phyloP scores from a whole-genome alignment of 2,113 vertebrate genomes.

The Chauna torquata region DNA sequence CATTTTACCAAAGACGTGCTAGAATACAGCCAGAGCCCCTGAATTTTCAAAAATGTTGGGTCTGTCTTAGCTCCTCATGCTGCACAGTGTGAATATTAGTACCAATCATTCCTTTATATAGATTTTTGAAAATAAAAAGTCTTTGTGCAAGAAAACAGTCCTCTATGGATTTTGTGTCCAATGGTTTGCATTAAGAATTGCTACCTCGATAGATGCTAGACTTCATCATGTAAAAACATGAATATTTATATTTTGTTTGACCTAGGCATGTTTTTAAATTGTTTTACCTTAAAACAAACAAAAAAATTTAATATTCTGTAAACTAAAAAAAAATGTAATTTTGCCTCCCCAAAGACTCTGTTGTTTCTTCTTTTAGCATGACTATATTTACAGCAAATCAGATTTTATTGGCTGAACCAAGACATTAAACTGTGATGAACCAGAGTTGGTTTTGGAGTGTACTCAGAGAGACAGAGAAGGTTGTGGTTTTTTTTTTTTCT shows the following conservation, averaged over 20 bases:
- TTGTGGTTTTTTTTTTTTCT: background rate
- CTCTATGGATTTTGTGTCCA: background rate
- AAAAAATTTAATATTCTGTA: background rate
- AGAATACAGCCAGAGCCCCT: background rate
- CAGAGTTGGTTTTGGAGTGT: rapidly evolving
- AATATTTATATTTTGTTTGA: background rate
- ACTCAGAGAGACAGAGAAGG: background rate
- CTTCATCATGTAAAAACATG: background rate
- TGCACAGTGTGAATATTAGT: background rate
- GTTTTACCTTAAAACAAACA: background rate
- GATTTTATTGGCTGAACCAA: background rate
- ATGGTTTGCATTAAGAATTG: background rate
- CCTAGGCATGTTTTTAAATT: background rate
- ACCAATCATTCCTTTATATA: background rate
- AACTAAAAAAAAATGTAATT: background rate
- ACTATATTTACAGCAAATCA: background rate
- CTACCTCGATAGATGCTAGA: background rate
- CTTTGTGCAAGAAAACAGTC: background rate
- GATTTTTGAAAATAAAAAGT: background rate
- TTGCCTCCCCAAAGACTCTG: background rate
- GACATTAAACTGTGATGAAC: background rate
- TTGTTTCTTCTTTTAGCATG: background rate
- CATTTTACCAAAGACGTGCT: background rate
- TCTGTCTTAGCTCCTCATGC: background rate
- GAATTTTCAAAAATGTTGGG: background rate